These are phyloP conservation scores for Linurgus olivaceus DNA, from an alignment of 2,797 vertebrate genomes.

Conservation along the genomic window DNA sequence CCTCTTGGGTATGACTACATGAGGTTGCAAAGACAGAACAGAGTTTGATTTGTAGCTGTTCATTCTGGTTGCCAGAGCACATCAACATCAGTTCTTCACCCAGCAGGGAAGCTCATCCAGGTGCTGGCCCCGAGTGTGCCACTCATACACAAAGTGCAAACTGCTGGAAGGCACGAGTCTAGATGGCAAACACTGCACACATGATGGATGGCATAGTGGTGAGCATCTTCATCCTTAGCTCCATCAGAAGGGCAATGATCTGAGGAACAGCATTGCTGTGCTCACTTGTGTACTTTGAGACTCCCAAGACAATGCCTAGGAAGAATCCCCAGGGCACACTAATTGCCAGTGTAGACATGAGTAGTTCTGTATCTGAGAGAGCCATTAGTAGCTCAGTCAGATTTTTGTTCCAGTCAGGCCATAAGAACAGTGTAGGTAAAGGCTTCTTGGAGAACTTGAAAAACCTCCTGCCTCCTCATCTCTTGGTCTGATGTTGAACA, in stretches of 20 bases:
- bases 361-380: background rate
- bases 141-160: background rate
- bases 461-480: background rate
- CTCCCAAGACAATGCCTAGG: background rate
- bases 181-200: background rate
- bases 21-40: background rate
- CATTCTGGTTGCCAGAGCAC: background rate
- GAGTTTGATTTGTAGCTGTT: background rate
- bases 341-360: background rate
- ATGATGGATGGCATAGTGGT: rapidly evolving
- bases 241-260: background rate
- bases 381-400: background rate
- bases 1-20: background rate
- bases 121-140: background rate
- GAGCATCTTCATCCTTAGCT: background rate
- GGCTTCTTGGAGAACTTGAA: background rate
- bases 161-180: background rate
- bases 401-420: background rate
- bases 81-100: background rate
- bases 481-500: background rate
- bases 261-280: background rate
- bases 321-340: background rate
- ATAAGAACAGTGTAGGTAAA: background rate
- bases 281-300: rapidly evolving
- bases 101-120: background rate